These are phyloP conservation scores for Bombus haemorrhoidalis DNA, from an alignment of 1,140 invertebrate species.

Conservation along the genomic window DNA sequence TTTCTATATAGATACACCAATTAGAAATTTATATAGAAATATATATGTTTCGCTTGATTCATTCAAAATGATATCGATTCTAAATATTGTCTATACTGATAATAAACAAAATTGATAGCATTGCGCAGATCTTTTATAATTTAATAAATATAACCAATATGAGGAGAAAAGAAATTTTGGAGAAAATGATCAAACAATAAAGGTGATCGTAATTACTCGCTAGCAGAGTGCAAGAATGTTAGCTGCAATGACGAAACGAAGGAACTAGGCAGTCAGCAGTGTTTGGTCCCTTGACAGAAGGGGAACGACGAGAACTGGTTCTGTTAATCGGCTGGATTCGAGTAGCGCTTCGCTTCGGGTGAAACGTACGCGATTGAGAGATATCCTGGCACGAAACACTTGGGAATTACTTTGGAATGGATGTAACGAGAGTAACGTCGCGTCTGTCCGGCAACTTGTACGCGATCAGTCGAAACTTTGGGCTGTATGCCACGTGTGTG, in stretches of 20 bases:
- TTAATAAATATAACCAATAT: too few relatives aligned
- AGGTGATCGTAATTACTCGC: not conserved
- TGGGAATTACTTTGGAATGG: slow-evolving; percentile 44
- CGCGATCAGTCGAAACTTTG: slow-evolving; percentile 26
- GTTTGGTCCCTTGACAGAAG: slow-evolving; percentile 4
- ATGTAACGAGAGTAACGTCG: slow-evolving; percentile 35
- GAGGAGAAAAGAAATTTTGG: not conserved
- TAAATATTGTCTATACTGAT: too few relatives aligned
- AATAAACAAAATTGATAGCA: too few relatives aligned
- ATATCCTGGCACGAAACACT: slow-evolving; percentile 25
- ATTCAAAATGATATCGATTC: too few relatives aligned
- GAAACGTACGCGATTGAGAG: slow-evolving; percentile 28
- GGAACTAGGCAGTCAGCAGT: not conserved
- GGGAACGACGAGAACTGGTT: not conserved
- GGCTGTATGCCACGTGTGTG: not conserved
- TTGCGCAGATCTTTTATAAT: too few relatives aligned
- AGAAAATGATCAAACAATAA: not conserved
- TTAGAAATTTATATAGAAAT: too few relatives aligned
- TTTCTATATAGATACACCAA: too few relatives aligned
- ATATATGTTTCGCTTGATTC: too few relatives aligned
- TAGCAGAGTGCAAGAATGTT: not conserved
- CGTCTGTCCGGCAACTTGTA: not conserved
- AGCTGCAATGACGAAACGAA: not conserved
- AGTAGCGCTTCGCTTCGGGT: not conserved
- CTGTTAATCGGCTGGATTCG: slow-evolving; percentile 30